Evolutionary conservation across 1,140 invertebrate species (phyloP).

Genomic region (Apis florea): DNA sequence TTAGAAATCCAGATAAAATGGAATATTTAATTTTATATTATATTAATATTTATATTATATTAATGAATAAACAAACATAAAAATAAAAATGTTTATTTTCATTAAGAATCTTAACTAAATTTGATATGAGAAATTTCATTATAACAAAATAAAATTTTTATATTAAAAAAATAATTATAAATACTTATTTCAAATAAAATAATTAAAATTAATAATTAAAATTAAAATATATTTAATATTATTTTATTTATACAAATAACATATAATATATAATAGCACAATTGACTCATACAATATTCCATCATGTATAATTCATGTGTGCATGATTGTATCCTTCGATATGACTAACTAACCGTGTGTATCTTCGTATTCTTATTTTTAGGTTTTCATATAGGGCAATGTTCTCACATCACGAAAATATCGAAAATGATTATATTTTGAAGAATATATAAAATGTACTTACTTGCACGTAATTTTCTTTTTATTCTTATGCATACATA

Average conservation of each 20-base stretch:
- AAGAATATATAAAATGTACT: background rate
- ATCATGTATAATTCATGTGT: conserved; percentile 42
- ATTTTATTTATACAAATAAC: conserved; percentile 25
- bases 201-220: background rate
- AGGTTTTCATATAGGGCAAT: background rate
- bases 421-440: background rate
- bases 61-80: too few species aligned
- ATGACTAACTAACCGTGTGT: background rate
- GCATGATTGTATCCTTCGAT: background rate
- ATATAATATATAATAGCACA: background rate
- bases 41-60: too few species aligned
- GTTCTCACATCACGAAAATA: background rate
- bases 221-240: background rate
- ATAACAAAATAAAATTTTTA: too few species aligned
- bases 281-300: conserved; percentile 26
- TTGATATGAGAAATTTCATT: too few species aligned
- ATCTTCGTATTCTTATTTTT: background rate
- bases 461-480: background rate
- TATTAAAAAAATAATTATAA: too few species aligned
- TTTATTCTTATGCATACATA: background rate
- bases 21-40: too few species aligned
- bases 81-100: too few species aligned
- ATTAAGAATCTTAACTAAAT: too few species aligned
- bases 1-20: too few species aligned
- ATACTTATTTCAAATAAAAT: too few species aligned